Percentiles rank a stretch among this genome's conserved stretches.
phyloP scores from a whole-genome alignment of 1,140 invertebrate species.

The Cataglyphis hispanica region DNA sequence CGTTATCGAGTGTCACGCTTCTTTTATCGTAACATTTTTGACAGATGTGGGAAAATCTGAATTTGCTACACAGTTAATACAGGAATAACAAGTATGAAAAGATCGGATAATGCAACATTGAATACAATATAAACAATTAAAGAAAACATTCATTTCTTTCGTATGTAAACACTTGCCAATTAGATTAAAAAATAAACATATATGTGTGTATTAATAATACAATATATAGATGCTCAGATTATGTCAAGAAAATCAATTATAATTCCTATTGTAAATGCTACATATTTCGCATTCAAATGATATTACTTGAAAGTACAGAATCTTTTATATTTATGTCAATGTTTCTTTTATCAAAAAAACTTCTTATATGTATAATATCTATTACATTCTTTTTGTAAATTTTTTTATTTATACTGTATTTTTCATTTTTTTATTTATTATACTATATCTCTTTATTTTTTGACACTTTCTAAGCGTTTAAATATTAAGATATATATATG shows the following conservation, averaged over 20 bases:
- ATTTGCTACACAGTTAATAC: not conserved
- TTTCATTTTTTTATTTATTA: too few species aligned
- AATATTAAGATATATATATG: not conserved
- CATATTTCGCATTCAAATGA: not conserved
- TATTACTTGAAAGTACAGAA: not conserved
- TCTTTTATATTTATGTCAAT: not conserved
- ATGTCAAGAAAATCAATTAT: not conserved
- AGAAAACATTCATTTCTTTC: not conserved
- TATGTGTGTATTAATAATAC: not conserved
- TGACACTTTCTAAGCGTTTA: not conserved
- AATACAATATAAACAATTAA: not conserved
- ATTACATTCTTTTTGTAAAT: not conserved
- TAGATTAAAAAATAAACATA: not conserved
- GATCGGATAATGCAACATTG: not conserved
- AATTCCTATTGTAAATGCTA: conserved; percentile 4
- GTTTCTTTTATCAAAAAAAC: not conserved
- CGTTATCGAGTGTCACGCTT: not conserved
- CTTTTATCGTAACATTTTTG: not conserved
- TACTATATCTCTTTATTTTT: not conserved
- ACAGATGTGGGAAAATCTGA: not conserved
- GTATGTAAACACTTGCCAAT: not conserved
- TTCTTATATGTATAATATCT: not conserved
- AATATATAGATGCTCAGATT: not conserved
- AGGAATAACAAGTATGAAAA: conserved; percentile 1
- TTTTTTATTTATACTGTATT: not conserved